Base-by-base conservation (phyloP, 1,140 invertebrate genomes). In the Theocolax elegans region DNA sequence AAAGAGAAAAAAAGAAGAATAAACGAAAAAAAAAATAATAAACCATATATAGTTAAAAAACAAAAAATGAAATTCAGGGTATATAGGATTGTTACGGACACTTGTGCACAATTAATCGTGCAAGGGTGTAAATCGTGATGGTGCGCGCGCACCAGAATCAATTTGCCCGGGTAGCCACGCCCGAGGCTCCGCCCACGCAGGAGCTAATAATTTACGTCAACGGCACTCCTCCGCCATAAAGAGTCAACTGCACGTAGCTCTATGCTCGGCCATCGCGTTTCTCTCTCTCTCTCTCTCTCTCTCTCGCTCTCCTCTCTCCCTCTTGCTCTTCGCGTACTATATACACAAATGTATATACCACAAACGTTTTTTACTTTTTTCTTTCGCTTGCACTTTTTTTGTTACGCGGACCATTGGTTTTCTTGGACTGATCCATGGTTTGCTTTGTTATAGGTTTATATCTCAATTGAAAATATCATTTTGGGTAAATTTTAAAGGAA, bases 201-300 rank as follows among this genome's bases (percentile, higher is more conserved):
- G 75, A 77, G 78, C 80, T 82, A 86, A 86, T 86, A 86, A 85
- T 84, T 86, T 79, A 85, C 77, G 84, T 85, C 84, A 85, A 74
- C 64, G 75, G 76, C 84, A 86, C 80, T 77, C 79, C 79, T 79
- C 75, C 75, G 79, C 78, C 78, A 83, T 85, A 83, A 83, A 84
- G 80, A 84, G 80, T 83, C 81, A 80, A 79, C 78, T 78, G 76
- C 80, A 78, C 73, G 74, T 51, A 23, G 15, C 3, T 3, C 48
- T 4, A 49, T 49, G 21, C 1, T 62, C 35, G 46, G 6, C 19
- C 4, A 6, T 7, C 23, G 17, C 21, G 1, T 7, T 23, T 53
- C 12, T 64, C 19, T 27, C 29, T 31, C 17, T 21, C 44, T 13
- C 17, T 12, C 59, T 3, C 40, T 65, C 48, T 1, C 4, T 3